These are phyloP conservation scores for Tachuris rubrigastra DNA, from an alignment of 2,113 vertebrate species.

Conservation along the genomic window DNA sequence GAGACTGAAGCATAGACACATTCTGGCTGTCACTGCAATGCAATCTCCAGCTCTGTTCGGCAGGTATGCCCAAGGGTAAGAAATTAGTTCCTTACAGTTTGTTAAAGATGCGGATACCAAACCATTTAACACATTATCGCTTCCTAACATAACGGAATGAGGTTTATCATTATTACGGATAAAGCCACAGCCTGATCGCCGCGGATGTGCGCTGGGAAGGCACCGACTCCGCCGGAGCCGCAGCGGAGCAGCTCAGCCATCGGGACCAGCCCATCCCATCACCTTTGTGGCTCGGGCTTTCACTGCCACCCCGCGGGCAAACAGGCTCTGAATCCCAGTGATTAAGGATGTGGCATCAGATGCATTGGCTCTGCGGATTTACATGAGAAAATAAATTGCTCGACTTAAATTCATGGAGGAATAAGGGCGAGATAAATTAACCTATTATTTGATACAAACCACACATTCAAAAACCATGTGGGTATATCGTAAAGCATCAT, in stretches of 20 bases:
- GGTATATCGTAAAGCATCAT: background rate
- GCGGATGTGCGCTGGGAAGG: accelerated
- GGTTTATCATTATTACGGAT: accelerated
- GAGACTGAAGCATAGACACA: accelerated
- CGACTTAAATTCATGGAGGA: background rate
- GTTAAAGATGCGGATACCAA: background rate
- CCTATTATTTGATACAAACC: too few species aligned
- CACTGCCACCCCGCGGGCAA: conserved; percentile 37
- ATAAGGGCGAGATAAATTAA: background rate
- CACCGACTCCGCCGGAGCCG: accelerated
- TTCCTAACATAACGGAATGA: background rate
- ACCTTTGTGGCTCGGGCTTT: background rate
- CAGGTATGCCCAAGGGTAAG: background rate
- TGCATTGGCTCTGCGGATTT: accelerated
- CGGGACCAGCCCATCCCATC: too few species aligned
- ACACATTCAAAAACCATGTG: background rate
- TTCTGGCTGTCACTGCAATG: background rate
- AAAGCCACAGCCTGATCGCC: accelerated
- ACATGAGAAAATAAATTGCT: accelerated
- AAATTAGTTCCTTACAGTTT: background rate
- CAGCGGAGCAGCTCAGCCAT: accelerated
- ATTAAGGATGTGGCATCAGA: accelerated
- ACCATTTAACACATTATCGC: accelerated
- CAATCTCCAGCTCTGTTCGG: background rate
- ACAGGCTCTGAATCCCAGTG: accelerated